phyloP scores from a whole-genome alignment of 2,797 vertebrate genomes.

The Pseudocheirus occidentalis region DNA sequence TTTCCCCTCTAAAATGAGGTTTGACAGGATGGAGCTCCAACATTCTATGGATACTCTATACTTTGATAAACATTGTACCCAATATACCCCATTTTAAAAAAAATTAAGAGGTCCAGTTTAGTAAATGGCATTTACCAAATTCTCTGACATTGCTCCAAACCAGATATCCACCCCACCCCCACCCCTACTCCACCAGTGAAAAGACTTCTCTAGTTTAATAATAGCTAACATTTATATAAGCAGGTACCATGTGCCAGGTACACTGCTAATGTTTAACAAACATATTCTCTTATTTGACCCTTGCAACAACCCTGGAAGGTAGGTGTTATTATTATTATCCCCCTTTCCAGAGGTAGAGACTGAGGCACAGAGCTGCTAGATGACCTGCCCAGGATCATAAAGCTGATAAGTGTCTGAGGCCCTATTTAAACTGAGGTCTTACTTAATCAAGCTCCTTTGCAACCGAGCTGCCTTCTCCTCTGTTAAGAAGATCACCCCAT shows the following conservation, averaged over 20 bases:
- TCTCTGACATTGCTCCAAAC: slow-evolving; percentile 36
- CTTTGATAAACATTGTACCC: rapidly evolving
- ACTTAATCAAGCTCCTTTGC: background rate
- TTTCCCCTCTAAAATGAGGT: background rate
- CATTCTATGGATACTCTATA: background rate
- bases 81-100: background rate
- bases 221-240: background rate
- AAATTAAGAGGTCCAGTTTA: background rate
- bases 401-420: background rate
- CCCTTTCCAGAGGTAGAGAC: background rate
- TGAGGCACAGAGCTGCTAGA: background rate
- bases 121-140: background rate
- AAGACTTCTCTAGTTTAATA: background rate
- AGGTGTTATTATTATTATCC: background rate
- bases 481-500: background rate
- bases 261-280: background rate
- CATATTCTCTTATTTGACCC: background rate
- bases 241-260: background rate
- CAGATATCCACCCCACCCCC: background rate
- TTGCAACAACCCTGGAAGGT: background rate
- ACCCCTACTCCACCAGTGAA: background rate
- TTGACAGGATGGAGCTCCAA: background rate
- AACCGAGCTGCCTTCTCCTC: background rate
- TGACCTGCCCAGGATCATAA: background rate
- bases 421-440: background rate